Base-by-base conservation (phyloP, 2,113 vertebrate genomes). In the Falco punctatus region DNA sequence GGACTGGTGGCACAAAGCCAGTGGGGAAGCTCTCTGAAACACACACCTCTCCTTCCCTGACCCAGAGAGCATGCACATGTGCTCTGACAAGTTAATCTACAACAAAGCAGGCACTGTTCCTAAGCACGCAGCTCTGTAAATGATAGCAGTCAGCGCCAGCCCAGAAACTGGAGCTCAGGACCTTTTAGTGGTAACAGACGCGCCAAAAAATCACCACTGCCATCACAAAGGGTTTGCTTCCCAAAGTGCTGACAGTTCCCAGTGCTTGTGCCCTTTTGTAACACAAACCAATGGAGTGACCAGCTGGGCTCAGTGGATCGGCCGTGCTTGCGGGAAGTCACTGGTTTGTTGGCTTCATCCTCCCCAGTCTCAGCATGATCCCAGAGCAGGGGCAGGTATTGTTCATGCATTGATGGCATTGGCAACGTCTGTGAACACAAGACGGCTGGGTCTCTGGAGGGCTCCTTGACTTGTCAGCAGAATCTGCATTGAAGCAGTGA, bases 361-460 rank as follows among this genome's bases (percentile, higher is more conserved):
- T 92, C 51, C 66, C 70, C 46, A 38, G 86, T 80, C 71, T 94
- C 81, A 13, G 81, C 77, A 70, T 18, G 75, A 28, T 87, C 81
- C 86, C 52, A 38, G 90, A 67, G 65, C 92, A 74, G 90, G 61
- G 54, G 73, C 79, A 13, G 17, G 86, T 28, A 46, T 51, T 10
- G 49, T 81, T 99, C 98, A 99, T 19, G 99, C 98, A 2, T 99
- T 98, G 97, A 99, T 99, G 95, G 99, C 99, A 72, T 98, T 99
- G 96, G 99, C 99, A 94, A 99, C 98, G 14, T 99, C 99, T 4
- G 98, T 99, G 97, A 99, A 99, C 94, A 99, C 99, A 88, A 99
- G 98, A 48, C 99, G 98, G 97, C 99, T 99, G 95, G 99, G 99
- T 96, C 99, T 99, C 98, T 99, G 99, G 35, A 98, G 97, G 10